Evolutionary conservation across 2,888 invertebrate species (phyloP).

Genomic region (Philhelius pedissequus): DNA sequence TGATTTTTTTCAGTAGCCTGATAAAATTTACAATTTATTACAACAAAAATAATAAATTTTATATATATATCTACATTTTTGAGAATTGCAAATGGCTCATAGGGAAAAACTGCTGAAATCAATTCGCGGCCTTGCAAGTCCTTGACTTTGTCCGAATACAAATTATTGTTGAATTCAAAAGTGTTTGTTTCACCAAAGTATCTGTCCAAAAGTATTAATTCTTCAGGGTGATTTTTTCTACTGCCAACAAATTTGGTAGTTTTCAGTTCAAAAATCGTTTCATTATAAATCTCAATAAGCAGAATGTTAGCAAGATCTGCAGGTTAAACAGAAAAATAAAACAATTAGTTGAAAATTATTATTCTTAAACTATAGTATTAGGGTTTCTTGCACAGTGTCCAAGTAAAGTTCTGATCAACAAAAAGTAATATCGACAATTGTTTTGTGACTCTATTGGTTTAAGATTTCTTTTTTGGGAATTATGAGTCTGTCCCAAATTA

Average conservation of each 20-base stretch:
- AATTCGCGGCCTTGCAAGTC: constrained; percentile 74
- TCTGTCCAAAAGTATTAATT: constrained; percentile 71
- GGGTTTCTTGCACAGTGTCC: no score
- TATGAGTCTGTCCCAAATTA: no score
- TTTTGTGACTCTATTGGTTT: no score
- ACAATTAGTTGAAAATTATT: no score
- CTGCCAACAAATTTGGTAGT: constrained; percentile 76
- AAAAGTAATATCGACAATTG: no score
- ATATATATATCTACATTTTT: constrained; percentile 70
- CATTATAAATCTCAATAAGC: constrained; percentile 69
- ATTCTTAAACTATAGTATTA: no score
- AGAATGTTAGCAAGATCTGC: constrained; percentile 74
- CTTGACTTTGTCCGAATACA: constrained; percentile 74
- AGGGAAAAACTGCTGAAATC: constrained; percentile 74
- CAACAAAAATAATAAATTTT: background rate
- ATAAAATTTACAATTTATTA: background rate
- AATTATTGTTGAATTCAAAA: constrained; percentile 61
- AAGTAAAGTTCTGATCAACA: no score
- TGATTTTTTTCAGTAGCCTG: constrained; percentile 11
- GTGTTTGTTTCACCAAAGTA: constrained; percentile 65
- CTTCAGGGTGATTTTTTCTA: constrained; percentile 69
- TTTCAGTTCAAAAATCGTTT: constrained; percentile 71
- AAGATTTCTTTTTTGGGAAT: no score
- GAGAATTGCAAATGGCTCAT: constrained; percentile 75
- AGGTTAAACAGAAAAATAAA: background rate